These are phyloP conservation scores for Mellivora capensis DNA, from an alignment of 2,113 vertebrate genomes.

Conservation along the genomic window DNA sequence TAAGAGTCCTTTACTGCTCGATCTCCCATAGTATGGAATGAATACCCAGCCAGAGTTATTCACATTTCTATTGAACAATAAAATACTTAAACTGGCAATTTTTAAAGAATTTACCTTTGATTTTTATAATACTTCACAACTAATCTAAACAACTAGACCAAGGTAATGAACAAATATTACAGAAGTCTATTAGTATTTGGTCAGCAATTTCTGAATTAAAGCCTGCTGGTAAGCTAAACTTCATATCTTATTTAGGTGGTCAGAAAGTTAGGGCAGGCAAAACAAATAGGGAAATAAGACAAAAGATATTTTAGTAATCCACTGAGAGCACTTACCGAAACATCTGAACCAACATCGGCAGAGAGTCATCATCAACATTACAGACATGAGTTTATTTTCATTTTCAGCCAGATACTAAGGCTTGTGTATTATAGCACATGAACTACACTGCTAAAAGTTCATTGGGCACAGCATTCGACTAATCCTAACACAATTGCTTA, in stretches of 20 bases:
- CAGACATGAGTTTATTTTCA: neutral
- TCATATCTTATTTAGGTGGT: conserved; percentile 45
- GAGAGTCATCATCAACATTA: neutral
- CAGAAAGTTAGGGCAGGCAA: neutral
- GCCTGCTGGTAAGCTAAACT: neutral
- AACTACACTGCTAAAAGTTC: neutral
- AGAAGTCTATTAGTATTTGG: conserved; percentile 44
- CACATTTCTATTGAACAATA: neutral
- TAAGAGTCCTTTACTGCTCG: neutral
- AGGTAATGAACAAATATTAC: conserved; percentile 43
- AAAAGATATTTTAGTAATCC: neutral
- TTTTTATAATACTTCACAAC: conserved; percentile 26
- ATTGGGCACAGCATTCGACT: neutral
- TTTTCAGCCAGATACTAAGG: neutral
- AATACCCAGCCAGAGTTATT: neutral
- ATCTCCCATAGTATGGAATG: neutral
- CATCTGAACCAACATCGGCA: neutral
- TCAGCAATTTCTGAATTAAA: conserved; percentile 54
- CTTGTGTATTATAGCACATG: neutral
- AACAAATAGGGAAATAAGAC: neutral
- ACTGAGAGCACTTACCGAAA: neutral
- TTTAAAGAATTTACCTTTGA: conserved; percentile 27
- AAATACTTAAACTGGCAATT: neutral
- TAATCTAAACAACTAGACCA: conserved; percentile 24
- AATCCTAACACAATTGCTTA: conserved; percentile 7